Evolutionary conservation across 2,797 vertebrate genomes (phyloP).

Genomic region (Alcedo atthis): DNA sequence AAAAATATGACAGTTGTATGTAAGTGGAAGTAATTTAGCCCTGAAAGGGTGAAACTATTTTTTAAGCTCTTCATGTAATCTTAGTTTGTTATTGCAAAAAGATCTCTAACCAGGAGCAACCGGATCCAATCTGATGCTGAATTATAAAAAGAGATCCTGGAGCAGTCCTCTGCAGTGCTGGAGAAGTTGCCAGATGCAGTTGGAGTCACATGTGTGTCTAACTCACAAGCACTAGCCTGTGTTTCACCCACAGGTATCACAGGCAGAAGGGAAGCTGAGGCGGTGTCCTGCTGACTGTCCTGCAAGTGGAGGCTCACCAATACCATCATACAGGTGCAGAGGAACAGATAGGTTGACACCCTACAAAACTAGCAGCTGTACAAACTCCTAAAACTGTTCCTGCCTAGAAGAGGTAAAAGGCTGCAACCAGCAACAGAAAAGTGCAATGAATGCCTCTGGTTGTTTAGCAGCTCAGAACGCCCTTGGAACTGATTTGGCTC

Average conservation of each 20-base stretch:
- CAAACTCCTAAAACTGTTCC: not conserved
- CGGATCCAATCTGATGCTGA: conserved; percentile 54
- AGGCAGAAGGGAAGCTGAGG: not conserved
- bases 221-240: not conserved
- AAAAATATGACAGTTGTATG: conserved; percentile 67
- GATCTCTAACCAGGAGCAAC: conserved; percentile 70
- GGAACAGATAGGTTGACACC: not conserved
- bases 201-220: not conserved
- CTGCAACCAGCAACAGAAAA: conserved; percentile 1
- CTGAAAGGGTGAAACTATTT: conserved; percentile 63
- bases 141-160: conserved; percentile 69
- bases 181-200: conserved; percentile 47
- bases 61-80: conserved; percentile 69
- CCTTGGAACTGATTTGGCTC: conserved; percentile 10
- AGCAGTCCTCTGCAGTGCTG: conserved; percentile 27
- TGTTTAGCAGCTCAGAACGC: conserved; percentile 45
- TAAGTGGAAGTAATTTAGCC: conserved; percentile 73
- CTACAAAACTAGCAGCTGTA: not conserved
- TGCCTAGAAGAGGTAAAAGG: conserved; percentile 1
- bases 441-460: conserved; percentile 15
- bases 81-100: conserved; percentile 67
- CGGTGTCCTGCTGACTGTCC: not conserved
- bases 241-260: not conserved
- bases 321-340: not conserved
- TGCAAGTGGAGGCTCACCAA: not conserved